Evolutionary conservation across 1,140 invertebrate species (phyloP).

Genomic region (Lerema accius): DNA sequence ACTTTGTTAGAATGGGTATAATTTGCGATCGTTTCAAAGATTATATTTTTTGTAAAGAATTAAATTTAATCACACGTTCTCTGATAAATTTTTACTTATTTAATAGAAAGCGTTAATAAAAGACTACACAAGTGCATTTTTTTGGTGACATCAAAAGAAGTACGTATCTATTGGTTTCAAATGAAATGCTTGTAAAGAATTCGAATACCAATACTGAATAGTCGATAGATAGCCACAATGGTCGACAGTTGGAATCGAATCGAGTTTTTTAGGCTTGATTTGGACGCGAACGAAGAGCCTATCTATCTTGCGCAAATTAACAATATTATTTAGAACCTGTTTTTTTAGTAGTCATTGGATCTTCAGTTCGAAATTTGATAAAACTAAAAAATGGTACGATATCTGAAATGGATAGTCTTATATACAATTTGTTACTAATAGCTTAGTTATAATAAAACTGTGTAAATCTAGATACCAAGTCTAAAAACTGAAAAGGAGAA

Average conservation of each 20-base stretch:
- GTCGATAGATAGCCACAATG: conserved; percentile 50
- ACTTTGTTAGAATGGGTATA: background rate
- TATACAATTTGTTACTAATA: background rate
- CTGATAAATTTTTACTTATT: background rate
- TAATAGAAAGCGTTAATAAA: background rate
- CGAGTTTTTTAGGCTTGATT: conserved; percentile 46
- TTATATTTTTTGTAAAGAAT: background rate
- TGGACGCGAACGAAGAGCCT: conserved; percentile 12
- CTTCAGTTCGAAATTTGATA: background rate
- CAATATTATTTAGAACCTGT: background rate
- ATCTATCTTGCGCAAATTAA: conserved; percentile 1
- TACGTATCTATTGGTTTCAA: conserved; percentile 17
- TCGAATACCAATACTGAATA: conserved; percentile 56
- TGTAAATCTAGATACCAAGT: too few relatives aligned
- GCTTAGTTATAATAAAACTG: background rate
- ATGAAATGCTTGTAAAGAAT: conserved; percentile 51
- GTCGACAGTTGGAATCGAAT: conserved; percentile 53
- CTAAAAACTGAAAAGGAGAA: too few relatives aligned
- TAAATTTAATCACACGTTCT: background rate
- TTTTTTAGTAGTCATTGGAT: background rate
- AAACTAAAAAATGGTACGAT: background rate
- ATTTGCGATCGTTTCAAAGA: background rate
- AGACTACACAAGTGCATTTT: background rate
- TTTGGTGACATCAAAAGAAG: conserved; percentile 6
- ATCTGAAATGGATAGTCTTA: background rate